Conservation (phyloP, 2,113 vertebrate species). For the Erythrolamprus reginae region DNA sequence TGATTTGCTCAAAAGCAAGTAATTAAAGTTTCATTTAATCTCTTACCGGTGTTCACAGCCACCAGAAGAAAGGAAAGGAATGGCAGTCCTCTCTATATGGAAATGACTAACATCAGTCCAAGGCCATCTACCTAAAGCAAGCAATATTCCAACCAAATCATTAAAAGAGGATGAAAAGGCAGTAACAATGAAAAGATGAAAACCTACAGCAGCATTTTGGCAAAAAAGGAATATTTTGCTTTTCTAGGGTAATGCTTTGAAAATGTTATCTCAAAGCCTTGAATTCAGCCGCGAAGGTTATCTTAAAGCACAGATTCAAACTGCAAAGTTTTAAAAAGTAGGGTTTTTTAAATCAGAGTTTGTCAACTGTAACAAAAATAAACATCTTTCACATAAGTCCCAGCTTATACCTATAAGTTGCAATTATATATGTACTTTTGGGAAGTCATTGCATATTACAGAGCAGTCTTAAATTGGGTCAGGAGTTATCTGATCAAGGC, state of each 20-base stretch:
- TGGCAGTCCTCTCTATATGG: not conserved
- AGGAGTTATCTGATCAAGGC: not conserved
- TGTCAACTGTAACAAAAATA: not conserved
- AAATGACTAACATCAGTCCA: constrained; percentile 10
- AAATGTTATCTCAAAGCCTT: not conserved
- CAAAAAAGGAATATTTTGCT: constrained; percentile 16
- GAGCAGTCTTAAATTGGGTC: not conserved
- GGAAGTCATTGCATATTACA: not conserved
- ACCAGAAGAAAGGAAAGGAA: not conserved
- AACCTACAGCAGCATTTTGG: not conserved
- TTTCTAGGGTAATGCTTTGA: not conserved
- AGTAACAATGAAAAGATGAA: constrained; percentile 24
- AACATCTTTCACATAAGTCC: not conserved
- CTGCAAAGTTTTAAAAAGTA: not conserved
- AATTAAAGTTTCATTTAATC: not conserved
- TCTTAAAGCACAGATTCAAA: not conserved
- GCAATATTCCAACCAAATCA: constrained; percentile 12
- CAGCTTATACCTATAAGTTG: not conserved
- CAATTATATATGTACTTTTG: not conserved
- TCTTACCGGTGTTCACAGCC: not conserved
- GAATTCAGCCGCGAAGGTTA: not conserved
- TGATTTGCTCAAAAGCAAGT: not conserved
- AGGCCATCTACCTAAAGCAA: constrained; percentile 7
- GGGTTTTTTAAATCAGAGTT: not conserved
- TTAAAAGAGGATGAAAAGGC: constrained; percentile 13